phyloP scores from a whole-genome alignment of 2,113 vertebrate species.

The Periophthalmus modestus region DNA sequence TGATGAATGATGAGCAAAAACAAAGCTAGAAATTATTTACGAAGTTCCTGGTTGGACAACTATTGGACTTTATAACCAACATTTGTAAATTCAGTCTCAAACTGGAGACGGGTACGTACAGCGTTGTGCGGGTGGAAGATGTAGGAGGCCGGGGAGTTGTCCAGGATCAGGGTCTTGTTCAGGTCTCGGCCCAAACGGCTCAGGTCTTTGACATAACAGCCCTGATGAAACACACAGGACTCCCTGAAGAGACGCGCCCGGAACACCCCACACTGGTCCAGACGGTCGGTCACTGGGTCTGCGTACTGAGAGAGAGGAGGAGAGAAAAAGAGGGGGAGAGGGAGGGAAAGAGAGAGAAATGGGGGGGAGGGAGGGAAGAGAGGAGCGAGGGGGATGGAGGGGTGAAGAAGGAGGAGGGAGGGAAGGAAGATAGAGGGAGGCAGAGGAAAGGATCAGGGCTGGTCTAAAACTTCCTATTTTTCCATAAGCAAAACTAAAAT shows the following conservation, averaged over 20 bases:
- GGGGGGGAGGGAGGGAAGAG: neutral
- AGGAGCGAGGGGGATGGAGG: neutral
- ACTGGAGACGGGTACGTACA: constrained; percentile 68
- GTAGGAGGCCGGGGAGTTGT: constrained; percentile 90
- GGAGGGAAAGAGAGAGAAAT: constrained; percentile 2
- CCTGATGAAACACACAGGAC: constrained; percentile 91
- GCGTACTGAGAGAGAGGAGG: constrained; percentile 79
- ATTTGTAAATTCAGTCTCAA: too few species aligned
- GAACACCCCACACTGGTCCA: constrained; percentile 85
- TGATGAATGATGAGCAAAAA: too few species aligned
- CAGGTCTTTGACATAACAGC: constrained; percentile 90
- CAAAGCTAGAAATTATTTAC: too few species aligned
- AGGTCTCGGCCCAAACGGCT: constrained; percentile 86
- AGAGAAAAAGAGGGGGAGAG: constrained; percentile 1
- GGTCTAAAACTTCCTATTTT: neutral
- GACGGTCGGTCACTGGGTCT: constrained; percentile 87
- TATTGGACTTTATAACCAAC: too few species aligned
- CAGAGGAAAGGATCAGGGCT: constrained; percentile 3
- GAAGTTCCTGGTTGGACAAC: too few species aligned
- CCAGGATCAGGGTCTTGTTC: constrained; percentile 86
- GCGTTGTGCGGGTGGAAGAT: constrained; percentile 92
- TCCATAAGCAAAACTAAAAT: too few species aligned
- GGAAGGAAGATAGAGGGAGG: constrained; percentile 5
- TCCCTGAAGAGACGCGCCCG: constrained; percentile 86
- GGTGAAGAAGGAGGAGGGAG: neutral